Evolutionary conservation across 2,113 vertebrate species (phyloP).

Genomic region (Casuarius casuarius): DNA sequence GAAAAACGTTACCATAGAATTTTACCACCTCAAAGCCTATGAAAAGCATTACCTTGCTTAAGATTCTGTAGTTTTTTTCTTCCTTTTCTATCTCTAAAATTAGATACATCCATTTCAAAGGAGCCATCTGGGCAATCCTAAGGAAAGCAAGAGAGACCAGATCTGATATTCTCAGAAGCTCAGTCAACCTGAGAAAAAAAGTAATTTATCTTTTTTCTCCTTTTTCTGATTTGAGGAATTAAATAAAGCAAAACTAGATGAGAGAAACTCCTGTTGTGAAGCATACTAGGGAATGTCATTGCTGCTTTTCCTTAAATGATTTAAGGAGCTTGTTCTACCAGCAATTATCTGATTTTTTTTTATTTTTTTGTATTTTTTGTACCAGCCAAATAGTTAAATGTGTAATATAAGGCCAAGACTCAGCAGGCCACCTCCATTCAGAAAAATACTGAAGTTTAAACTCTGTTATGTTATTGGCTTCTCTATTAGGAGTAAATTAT

Average conservation of each 20-base stretch:
- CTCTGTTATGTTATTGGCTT: neutral
- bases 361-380: neutral
- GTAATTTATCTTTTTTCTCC: neutral
- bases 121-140: slow-evolving; percentile 55
- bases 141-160: slow-evolving; percentile 26
- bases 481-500: neutral
- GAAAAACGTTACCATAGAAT: neutral
- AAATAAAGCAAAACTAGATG: neutral
- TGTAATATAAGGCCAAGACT: neutral
- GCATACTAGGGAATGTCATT: neutral
- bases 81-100: slow-evolving; percentile 64
- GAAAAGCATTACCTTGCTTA: slow-evolving; percentile 33
- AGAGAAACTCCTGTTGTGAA: neutral
- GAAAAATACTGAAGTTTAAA: neutral
- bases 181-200: neutral
- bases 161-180: slow-evolving; percentile 24
- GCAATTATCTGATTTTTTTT: neutral
- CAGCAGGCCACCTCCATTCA: neutral
- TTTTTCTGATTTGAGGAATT: slow-evolving; percentile 26
- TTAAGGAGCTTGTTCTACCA: neutral
- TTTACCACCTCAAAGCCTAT: neutral
- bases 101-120: slow-evolving; percentile 62
- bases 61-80: neutral
- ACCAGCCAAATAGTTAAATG: neutral
- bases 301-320: neutral